Base-by-base conservation (phyloP, 2,888 invertebrate genomes). In the Drosophila affinis region DNA sequence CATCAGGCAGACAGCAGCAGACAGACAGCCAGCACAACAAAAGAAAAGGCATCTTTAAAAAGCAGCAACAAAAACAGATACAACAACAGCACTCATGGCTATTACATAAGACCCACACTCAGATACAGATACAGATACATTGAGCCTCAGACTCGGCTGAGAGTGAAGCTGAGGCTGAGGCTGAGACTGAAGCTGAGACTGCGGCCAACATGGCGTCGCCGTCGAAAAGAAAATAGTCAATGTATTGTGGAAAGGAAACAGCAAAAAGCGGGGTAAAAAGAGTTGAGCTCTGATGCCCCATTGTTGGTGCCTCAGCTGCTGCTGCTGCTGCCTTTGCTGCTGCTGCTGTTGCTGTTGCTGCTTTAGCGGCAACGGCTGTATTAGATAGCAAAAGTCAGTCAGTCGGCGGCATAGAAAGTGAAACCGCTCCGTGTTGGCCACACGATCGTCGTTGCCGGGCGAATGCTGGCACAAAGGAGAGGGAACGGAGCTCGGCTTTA, bases 1-100 rank as follows among this genome's bases (percentile, higher is more conserved):
- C 87, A 86, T 86, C 85, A 86, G 84, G 65, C 76, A 21, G 21
- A 21, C 21, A 21, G 21, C 21, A 72, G 49, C 32, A 44, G 52
- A n/a, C 39, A 39, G 39, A 39, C 14, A 39, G 14, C 39, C 14
- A 64, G 72, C 63, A 77, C 81, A 83, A 87, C 87, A 87, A 86
- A 86, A 86, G 85, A 86, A 86, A 86, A 86, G 87, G 85, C 87
- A 86, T 86, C 85, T 85, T 82, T 82, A 74, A 79, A 74, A 74
- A 77, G 52, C 77, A 74, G 62, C 75, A 76, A 56, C 71, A 71
- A 34, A 61, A 77, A 44, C 34, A 69, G 6, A 21, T 21, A 3
- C 53, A 77, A 18, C 74, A 68, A 64, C 76, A 76, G 27, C 67
- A 55, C 67, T 46, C 72, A 72, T 56, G 53, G 57, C 44, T 63